Percentiles rank a stretch among this genome's conserved stretches.
These are phyloP conservation scores for Schizaphis graminum DNA, from an alignment of 2,888 invertebrate species.

Conservation along the genomic window DNA sequence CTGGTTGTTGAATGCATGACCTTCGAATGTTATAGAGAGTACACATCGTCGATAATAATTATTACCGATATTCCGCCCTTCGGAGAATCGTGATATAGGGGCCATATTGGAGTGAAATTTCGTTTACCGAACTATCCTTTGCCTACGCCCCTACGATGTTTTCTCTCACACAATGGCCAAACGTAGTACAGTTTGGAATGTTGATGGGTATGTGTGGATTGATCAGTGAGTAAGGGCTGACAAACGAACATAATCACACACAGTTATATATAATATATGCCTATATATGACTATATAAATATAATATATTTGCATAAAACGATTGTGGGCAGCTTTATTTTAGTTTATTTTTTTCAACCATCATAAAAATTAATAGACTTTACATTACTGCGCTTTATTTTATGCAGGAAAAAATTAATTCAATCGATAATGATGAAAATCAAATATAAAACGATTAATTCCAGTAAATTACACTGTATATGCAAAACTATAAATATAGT, in stretches of 20 bases:
- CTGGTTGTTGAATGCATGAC: not conserved
- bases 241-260: not conserved
- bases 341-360: not conserved
- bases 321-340: not conserved
- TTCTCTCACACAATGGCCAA: constrained; percentile 12
- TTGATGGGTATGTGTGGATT: not conserved
- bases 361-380: not conserved
- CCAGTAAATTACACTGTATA: not conserved
- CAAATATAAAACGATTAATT: not conserved
- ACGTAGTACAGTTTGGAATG: not conserved
- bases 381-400: not conserved
- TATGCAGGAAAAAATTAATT: not conserved
- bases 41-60: not conserved
- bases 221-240: not conserved
- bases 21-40: not conserved
- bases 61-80: not conserved
- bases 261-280: not conserved
- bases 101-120: not conserved
- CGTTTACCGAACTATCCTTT: not conserved
- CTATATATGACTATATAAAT: not conserved
- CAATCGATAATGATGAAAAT: not conserved
- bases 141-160: constrained; percentile 35
- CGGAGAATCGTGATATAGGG: not conserved
- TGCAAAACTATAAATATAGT: not conserved
- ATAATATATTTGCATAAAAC: not conserved